Evolutionary conservation across 2,113 vertebrate genomes (phyloP).

Genomic region (Catharus bicknelli): DNA sequence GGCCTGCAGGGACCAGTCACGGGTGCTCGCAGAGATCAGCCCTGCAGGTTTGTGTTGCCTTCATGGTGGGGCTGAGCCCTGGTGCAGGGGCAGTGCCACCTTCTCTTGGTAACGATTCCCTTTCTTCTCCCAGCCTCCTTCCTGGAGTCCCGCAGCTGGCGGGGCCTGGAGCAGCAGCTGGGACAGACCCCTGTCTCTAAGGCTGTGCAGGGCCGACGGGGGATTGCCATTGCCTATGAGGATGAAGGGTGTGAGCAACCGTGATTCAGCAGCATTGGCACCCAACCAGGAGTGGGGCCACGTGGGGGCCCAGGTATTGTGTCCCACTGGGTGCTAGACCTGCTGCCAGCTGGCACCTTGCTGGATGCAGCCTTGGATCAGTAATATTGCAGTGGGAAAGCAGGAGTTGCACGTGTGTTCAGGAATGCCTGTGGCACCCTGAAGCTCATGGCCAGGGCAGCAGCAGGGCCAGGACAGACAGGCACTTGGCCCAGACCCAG

Average conservation of each 20-base stretch:
- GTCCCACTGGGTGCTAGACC: background rate
- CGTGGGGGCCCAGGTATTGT: background rate
- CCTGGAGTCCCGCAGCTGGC: constrained; percentile 89
- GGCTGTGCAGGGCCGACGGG: constrained; percentile 85
- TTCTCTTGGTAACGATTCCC: background rate
- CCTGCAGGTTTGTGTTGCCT: constrained; percentile 80
- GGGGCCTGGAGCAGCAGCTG: constrained; percentile 86
- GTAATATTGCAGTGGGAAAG: background rate
- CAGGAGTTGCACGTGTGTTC: background rate
- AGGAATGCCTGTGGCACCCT: background rate
- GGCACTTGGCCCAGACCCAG: background rate
- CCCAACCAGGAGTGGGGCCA: accelerated
- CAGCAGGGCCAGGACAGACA: background rate
- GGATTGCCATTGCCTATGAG: constrained; percentile 95
- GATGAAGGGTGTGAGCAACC: constrained; percentile 76
- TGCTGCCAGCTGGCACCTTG: background rate
- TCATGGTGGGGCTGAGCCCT: background rate
- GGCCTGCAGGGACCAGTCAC: constrained; percentile 75
- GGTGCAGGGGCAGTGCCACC: accelerated
- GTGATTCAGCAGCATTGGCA: background rate
- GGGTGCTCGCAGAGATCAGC: constrained; percentile 77
- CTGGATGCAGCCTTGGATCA: background rate
- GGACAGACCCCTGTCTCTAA: constrained; percentile 84
- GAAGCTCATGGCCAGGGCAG: background rate
- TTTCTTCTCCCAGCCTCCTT: constrained; percentile 81